Evolutionary conservation across 53 echinoderm and acorn worm genomes (phyloP), one percentile per base, ranked within the genome.

Genomic region (Antedon mediterranea): DNA sequence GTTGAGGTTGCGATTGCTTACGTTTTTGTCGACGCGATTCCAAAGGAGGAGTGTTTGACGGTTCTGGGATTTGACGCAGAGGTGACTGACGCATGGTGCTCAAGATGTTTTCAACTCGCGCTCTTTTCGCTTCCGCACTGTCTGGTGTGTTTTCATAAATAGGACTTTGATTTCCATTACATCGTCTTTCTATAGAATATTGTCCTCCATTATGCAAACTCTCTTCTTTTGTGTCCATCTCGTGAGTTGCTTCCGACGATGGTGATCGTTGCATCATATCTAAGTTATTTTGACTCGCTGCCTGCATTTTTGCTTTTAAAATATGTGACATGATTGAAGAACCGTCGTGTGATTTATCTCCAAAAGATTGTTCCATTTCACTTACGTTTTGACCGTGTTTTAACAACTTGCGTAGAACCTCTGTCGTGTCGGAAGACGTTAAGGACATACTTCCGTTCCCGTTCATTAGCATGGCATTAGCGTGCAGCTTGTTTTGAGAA

Each of bases 91-190:
- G 87, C 97, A 97, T 97, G 41, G 89, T 90, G 57, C 89, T 92
- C 81, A 97, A 89, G 77, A 97, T 92, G 85, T 97, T 97, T 71
- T 97, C 97, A 8, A 97, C 97, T 37, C 97, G 83, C 14, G 97
- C 97, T 32, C 89, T 85, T 79, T 97, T 97, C 20, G 97, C 97
- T 77, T 89, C 86, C 28, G 87, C 84, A 71, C 90, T 89, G 31
- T 91, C 88, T 84, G 72, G 73, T 43, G 73, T 73, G 32, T 78
- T 78, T 79, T 75, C 75, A 75, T 72, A 78, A 34, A 43, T 77
- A 76, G 86, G 86, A 71, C 86, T 89, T 28, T 77, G 76, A 30
- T 80, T 83, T 72, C 84, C 86, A 33, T 83, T 83, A 73, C 86
- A 86, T 33, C 34, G 32, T 71, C 83, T 44, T 43, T 89, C 89